Evolutionary conservation across 2,888 invertebrate species (phyloP), one percentile per base, ranked within the genome.

Genomic region (Baronia brevicornis): DNA sequence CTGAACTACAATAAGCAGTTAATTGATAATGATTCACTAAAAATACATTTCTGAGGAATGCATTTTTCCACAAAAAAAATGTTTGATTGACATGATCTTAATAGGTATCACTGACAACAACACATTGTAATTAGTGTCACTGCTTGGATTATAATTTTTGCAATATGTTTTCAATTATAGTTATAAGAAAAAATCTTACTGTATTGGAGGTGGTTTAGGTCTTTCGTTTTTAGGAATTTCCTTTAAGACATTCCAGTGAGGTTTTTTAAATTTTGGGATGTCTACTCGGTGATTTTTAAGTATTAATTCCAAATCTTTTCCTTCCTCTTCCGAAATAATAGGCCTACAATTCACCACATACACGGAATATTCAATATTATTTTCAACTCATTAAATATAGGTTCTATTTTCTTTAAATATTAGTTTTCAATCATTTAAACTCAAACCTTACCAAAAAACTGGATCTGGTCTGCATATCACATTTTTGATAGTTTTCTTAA

Each of bases 401-500:
- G 5, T 8, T 25, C 25, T 19, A 17, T 5, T 6, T 17, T 6
- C 4, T 6, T 4, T 5, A 17, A 11, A 21, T 20, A 21, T 14
- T 6, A 7, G 10, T 9, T 12, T 13, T 9, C 13, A 21, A 6
- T 19, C 13, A 6, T 21, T 11, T 5, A 24, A 4, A 24, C 7
- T 9, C 4, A 30, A n/a, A n/a, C n/a, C 47, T 55, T 56, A 82
- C 84, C 84, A 84, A 50, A 61, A 57, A 19, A 64, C 31, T 10
- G 67, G 58, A 43, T 78, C 78, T 2, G 80, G 75, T n/a, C 78
- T 60, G 42, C 77, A 74, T 22, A 84, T 40, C 9, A 80, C 60
- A 50, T 82, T 82, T 63, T 74, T 79, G 5, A 84, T 64, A 8
- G 70, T 77, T 62, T 73, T 80, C 51, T 78, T 77, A 5, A 84